Percentiles rank a stretch among this genome's conserved stretches.
Evolutionary conservation across 2,113 vertebrate species (phyloP).

Genomic region (Ictalurus furcatus): DNA sequence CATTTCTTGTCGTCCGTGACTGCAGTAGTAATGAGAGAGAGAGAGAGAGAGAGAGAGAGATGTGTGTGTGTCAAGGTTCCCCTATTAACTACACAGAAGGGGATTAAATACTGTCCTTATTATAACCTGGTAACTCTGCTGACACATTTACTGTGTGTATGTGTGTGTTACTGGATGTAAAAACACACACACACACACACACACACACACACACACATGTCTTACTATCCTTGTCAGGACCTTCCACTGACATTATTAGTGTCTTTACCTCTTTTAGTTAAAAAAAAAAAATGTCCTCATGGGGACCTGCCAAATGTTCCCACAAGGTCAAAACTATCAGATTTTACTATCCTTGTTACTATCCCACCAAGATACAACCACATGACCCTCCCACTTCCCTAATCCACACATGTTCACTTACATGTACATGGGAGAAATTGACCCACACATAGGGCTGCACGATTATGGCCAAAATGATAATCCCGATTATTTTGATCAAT

Average conservation of each 20-base stretch:
- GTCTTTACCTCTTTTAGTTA: background rate
- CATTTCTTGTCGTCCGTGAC: background rate
- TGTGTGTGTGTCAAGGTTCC: conserved; percentile 11
- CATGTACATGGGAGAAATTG: too few species aligned
- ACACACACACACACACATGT: background rate
- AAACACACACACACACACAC: too few species aligned
- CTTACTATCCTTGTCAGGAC: background rate
- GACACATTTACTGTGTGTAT: background rate
- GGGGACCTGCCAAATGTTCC: background rate
- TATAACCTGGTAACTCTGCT: background rate
- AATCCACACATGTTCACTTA: too few species aligned
- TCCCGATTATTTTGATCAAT: too few species aligned
- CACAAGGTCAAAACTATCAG: background rate
- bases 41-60: background rate
- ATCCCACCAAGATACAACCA: background rate
- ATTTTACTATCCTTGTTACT: background rate
- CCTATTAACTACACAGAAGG: conserved; percentile 30
- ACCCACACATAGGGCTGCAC: too few species aligned
- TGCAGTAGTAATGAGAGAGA: background rate
- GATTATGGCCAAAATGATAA: too few species aligned
- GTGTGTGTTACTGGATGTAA: background rate
- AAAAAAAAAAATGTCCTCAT: background rate
- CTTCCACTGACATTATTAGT: background rate
- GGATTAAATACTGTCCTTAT: conserved; percentile 7
- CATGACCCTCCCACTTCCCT: too few species aligned